These are phyloP conservation scores for Dicrurus megarhynchus DNA, from an alignment of 2,113 vertebrate species.

Conservation along the genomic window DNA sequence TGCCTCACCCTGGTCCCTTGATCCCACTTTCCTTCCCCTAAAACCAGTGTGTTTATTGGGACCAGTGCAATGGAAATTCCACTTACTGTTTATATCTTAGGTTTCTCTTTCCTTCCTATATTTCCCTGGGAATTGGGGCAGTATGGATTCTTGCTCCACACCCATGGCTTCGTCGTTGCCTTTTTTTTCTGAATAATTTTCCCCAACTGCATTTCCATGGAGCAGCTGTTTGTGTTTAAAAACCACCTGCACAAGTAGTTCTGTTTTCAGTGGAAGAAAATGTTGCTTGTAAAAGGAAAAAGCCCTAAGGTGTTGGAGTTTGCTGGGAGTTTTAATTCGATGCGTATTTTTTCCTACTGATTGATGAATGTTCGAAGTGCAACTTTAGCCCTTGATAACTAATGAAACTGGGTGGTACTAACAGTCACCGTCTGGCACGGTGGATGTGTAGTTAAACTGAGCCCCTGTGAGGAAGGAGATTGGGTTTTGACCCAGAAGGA, in stretches of 20 bases:
- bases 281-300: constrained; percentile 74
- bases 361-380: constrained; percentile 70
- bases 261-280: constrained; percentile 74
- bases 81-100: constrained; percentile 64
- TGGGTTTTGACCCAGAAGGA: constrained; percentile 56
- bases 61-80: constrained; percentile 66
- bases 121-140: constrained; percentile 36
- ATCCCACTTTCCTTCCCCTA: constrained; percentile 65
- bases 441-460: constrained; percentile 31
- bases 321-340: constrained; percentile 70
- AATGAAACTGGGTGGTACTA: constrained; percentile 58
- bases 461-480: constrained; percentile 7
- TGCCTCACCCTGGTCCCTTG: constrained; percentile 55
- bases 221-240: constrained; percentile 78
- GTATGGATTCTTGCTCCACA: constrained; percentile 47
- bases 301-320: constrained; percentile 67
- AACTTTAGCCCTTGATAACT: constrained; percentile 69
- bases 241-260: constrained; percentile 75
- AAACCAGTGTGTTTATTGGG: constrained; percentile 61
- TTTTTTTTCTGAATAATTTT: constrained; percentile 46
- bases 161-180: constrained; percentile 58
- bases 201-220: constrained; percentile 55
- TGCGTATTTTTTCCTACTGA: constrained; percentile 72
- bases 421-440: constrained; percentile 34
- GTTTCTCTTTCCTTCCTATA: constrained; percentile 37